These are phyloP conservation scores for Lasius fuliginosus DNA, from an alignment of 2,888 invertebrate species.

Conservation along the genomic window DNA sequence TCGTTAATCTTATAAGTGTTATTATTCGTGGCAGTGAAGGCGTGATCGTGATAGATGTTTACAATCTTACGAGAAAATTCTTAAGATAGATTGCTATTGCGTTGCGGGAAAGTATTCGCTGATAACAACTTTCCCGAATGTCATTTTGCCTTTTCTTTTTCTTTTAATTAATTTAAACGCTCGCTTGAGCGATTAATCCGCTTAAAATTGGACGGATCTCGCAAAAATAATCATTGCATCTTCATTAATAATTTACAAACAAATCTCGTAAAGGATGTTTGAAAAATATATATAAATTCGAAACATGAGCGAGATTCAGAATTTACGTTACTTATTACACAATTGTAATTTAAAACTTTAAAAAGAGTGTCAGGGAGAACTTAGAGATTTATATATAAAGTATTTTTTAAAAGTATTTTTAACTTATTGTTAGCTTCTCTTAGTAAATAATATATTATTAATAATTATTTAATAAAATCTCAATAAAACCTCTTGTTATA, in stretches of 20 bases:
- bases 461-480: background rate
- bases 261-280: background rate
- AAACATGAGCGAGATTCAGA: background rate
- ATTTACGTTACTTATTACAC: background rate
- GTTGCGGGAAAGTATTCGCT: background rate
- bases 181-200: background rate
- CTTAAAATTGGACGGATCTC: background rate
- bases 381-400: background rate
- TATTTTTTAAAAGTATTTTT: background rate
- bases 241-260: background rate
- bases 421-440: background rate
- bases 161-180: constrained; percentile 4
- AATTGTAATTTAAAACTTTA: background rate
- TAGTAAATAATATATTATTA: background rate
- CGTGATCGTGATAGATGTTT: constrained; percentile 13
- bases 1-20: constrained; percentile 29
- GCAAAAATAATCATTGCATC: background rate
- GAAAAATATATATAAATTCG: background rate
- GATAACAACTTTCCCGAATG: constrained; percentile 11
- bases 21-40: constrained; percentile 21
- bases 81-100: constrained; percentile 18
- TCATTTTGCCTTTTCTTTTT: background rate
- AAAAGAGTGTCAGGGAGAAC: background rate
- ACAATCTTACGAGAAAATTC: constrained; percentile 15
- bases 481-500: background rate